Conservation (phyloP, 2,888 invertebrate species). For the Andrena hattorfiana region DNA sequence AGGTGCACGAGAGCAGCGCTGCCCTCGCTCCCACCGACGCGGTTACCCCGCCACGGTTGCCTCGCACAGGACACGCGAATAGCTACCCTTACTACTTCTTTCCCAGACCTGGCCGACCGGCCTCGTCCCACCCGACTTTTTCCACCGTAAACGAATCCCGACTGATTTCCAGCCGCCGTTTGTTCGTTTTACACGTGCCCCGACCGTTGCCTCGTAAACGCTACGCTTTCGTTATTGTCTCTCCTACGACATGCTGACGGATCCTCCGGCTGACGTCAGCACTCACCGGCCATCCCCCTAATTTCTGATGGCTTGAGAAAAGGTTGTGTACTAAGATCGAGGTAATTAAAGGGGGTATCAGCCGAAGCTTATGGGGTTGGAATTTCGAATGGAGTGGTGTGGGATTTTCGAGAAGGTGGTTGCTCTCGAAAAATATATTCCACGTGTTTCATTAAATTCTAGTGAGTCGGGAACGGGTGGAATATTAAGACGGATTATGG, state of each 20-base stretch:
- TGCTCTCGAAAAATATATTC: too few species aligned
- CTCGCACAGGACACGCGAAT: conserved; percentile 62
- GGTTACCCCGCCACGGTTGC: conserved; percentile 8
- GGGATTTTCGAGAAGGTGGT: too few species aligned
- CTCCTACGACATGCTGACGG: conserved; percentile 18
- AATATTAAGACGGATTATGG: too few species aligned
- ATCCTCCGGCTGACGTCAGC: conserved; percentile 4
- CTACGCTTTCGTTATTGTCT: conserved; percentile 29
- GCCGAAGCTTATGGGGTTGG: too few species aligned
- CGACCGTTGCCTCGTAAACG: conserved; percentile 48
- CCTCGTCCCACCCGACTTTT: conserved; percentile 42
- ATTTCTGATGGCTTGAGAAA: conserved; percentile 10
- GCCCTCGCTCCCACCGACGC: conserved; percentile 3
- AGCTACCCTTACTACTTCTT: conserved; percentile 60
- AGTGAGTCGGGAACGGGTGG: too few species aligned
- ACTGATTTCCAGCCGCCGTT: conserved; percentile 71
- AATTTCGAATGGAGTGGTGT: too few species aligned
- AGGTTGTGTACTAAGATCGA: not conserved
- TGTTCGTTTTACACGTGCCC: conserved; percentile 69
- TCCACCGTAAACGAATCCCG: conserved; percentile 73
- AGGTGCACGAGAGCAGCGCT: conserved; percentile 37
- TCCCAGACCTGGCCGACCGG: conserved; percentile 13
- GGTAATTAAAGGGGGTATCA: not conserved
- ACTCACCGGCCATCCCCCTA: not conserved
- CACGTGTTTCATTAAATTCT: too few species aligned